Base-by-base conservation (phyloP, 2,888 invertebrate species). In the Slavum lentiscoides region DNA sequence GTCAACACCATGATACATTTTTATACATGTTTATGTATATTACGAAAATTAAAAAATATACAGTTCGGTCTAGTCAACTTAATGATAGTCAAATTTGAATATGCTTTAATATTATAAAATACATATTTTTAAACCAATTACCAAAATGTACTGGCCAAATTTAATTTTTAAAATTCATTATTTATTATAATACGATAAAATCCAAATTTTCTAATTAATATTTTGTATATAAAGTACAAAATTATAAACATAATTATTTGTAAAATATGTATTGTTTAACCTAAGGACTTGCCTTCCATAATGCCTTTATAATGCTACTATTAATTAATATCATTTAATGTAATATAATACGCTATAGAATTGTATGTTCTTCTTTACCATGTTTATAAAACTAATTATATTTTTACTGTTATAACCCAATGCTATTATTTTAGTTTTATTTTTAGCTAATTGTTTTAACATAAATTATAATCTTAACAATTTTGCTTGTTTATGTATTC, bases 31-130 rank as follows among this genome's bases (percentile, higher is more conserved):
- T 11, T 55, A 30, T 55, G 39, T 17, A 21, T 53, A 37, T 62
- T 19, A 21, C n/a, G 5, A 64, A 17, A 1, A 37, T 30, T 17
- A 2, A 49, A 49, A 49, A 49, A 7, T 43, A 7, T 49, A 15
- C 15, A 69, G 6, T 77, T 53, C 37, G 53, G 53, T 70, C 77
- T 80, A 80, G 77, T 80, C 77, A 70, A 19, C 23, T 80, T 58
- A 80, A 64, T 61, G 8, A 37, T 80, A 80, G 77, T 80, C 70
- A 80, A 61, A 55, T 80, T 21, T 72, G 0, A 66, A 67, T 55
- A 37, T 62, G 49, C 17, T 69, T 37, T 59, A 69, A 55, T 62
- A 3, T 62, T 77, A 49, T 62, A 55, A 69, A 77, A 2, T 76
- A 53, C 13, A 30, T 37, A 21, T 77, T 76, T 49, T 58, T 21